Evolutionary conservation across 2,113 vertebrate genomes (phyloP).

Genomic region (Sterna hirundo): DNA sequence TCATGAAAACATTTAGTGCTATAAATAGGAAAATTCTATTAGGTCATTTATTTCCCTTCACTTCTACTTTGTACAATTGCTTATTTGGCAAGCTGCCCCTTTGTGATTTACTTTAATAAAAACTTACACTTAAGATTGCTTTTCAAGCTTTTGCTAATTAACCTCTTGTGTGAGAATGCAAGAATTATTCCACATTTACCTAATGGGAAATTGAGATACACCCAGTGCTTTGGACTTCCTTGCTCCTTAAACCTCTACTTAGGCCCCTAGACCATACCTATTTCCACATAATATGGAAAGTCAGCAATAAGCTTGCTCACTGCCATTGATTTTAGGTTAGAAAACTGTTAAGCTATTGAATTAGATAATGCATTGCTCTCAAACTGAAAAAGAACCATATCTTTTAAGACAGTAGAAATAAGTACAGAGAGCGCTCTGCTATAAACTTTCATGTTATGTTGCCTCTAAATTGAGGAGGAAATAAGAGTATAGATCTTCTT

Average conservation of each 20-base stretch:
- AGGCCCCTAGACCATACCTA: neutral
- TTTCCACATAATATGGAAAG: neutral
- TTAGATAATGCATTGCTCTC: neutral
- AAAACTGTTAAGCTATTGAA: neutral
- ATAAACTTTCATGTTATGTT: neutral
- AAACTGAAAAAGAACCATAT: neutral
- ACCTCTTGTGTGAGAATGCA: neutral
- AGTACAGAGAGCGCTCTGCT: neutral
- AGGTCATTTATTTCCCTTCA: constrained; percentile 31
- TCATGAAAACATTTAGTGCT: constrained; percentile 24
- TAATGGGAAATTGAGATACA: neutral
- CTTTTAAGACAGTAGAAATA: neutral
- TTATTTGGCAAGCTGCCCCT: constrained; percentile 26
- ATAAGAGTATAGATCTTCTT: neutral
- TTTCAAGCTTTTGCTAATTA: constrained; percentile 38
- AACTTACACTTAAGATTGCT: neutral
- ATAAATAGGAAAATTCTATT: constrained; percentile 25
- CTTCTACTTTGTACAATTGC: neutral
- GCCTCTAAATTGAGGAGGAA: constrained; percentile 13
- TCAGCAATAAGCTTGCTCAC: neutral
- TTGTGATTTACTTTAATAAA: constrained; percentile 37
- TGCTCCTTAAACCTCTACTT: neutral
- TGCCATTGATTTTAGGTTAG: neutral
- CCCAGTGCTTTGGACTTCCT: neutral
- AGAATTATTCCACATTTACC: neutral